Evolutionary conservation across 2,113 vertebrate species (phyloP).

Genomic region (Dendrocopos noguchii): DNA sequence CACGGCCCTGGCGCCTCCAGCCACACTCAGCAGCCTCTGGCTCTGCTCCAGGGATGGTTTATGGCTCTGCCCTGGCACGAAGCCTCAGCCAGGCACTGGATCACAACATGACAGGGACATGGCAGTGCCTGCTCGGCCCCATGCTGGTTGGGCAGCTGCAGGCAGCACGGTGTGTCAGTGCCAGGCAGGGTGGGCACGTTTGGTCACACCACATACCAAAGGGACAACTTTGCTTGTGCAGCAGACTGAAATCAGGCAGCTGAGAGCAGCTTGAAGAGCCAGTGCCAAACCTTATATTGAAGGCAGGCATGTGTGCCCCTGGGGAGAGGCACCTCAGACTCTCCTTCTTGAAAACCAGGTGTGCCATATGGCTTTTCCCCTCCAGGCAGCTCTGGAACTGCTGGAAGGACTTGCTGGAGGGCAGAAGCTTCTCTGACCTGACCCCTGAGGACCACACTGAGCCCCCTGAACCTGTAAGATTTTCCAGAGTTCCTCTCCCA

Average conservation of each 20-base stretch:
- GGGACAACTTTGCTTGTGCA: fast-evolving
- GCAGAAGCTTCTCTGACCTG: not conserved
- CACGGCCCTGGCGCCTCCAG: not conserved
- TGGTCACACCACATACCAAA: fast-evolving
- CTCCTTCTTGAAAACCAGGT: not conserved
- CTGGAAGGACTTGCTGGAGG: not conserved
- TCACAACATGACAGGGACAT: not conserved
- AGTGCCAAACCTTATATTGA: not conserved
- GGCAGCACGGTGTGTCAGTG: fast-evolving
- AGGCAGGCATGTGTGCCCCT: fast-evolving
- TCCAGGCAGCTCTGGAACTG: not conserved
- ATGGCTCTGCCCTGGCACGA: not conserved
- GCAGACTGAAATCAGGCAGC: not conserved
- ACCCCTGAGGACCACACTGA: not conserved
- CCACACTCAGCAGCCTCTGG: not conserved
- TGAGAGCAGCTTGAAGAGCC: not conserved
- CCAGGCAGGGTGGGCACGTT: not conserved
- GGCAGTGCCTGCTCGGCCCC: fast-evolving
- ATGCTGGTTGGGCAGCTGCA: fast-evolving
- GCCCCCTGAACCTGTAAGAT: not conserved
- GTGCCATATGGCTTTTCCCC: fast-evolving
- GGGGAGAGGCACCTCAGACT: not conserved
- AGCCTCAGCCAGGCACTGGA: not conserved
- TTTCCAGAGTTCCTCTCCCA: not conserved
- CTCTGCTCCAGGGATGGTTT: not conserved